Conservation (phyloP, 2,888 invertebrate genomes). For the Volucella inanis region DNA sequence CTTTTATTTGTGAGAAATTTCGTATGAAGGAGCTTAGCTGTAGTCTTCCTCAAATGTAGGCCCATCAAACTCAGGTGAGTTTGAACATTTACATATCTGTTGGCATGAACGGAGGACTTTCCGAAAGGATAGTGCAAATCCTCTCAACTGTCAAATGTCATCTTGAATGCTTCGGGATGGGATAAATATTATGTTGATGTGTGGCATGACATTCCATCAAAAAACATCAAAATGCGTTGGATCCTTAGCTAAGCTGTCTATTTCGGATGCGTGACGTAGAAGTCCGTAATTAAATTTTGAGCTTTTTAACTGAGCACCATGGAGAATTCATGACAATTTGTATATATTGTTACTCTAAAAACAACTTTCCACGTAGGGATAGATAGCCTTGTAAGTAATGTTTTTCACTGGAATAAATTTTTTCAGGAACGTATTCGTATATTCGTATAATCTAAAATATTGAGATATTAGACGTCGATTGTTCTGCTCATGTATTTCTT, state of each 20-base stretch:
- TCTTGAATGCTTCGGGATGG: constrained; percentile 37
- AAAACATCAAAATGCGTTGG: constrained; percentile 57
- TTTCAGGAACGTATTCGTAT: no score
- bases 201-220: constrained; percentile 57
- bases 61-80: not conserved
- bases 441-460: no score
- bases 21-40: constrained; percentile 2
- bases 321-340: constrained; percentile 40
- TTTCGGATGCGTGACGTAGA: not conserved
- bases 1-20: constrained; percentile 34
- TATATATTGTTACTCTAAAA: constrained; percentile 9
- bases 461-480: no score
- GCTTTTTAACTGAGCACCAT: constrained; percentile 28
- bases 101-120: constrained; percentile 16
- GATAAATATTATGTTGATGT: constrained; percentile 63
- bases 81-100: constrained; percentile 43
- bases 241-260: constrained; percentile 27
- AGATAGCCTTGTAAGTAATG: no score
- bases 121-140: constrained; percentile 18
- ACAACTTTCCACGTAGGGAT: not conserved
- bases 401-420: no score
- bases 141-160: constrained; percentile 23
- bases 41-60: not conserved
- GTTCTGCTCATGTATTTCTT: no score
- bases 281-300: constrained; percentile 61